Evolutionary conservation across 2,113 vertebrate genomes (phyloP).

Genomic region (Tetrao urogallus): DNA sequence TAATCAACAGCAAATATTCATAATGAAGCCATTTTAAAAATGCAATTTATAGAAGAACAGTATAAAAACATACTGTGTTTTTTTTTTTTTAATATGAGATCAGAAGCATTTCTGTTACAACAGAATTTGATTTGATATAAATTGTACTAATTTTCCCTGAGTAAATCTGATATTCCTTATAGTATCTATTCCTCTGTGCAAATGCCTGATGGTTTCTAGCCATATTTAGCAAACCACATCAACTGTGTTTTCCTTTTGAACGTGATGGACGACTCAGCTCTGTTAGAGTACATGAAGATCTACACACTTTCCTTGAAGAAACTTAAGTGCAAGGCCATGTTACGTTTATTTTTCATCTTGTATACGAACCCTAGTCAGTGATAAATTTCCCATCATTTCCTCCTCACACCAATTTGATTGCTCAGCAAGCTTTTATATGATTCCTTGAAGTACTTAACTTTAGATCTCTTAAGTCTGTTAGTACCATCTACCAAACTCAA

Average conservation of each 20-base stretch:
- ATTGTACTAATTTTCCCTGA: background rate
- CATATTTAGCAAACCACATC: background rate
- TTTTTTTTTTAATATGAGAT: background rate
- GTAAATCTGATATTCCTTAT: background rate
- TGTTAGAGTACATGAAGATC: background rate
- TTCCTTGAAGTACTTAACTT: background rate
- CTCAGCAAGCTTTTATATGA: background rate
- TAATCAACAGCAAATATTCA: background rate
- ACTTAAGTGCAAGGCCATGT: background rate
- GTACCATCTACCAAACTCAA: background rate
- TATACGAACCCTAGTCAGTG: background rate
- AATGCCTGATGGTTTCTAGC: background rate
- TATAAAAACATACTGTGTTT: background rate
- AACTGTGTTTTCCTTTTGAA: constrained; percentile 2
- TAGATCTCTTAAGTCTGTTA: background rate
- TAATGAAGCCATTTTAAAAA: background rate
- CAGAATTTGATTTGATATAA: background rate
- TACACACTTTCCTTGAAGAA: background rate
- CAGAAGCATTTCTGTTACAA: background rate
- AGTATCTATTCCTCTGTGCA: background rate
- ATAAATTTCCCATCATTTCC: constrained; percentile 17
- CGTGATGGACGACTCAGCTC: background rate
- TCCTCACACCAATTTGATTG: background rate
- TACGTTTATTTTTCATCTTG: background rate
- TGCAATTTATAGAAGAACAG: background rate